Conservation (phyloP, 2,888 invertebrate species). For the Trileptium ribeirensis region DNA sequence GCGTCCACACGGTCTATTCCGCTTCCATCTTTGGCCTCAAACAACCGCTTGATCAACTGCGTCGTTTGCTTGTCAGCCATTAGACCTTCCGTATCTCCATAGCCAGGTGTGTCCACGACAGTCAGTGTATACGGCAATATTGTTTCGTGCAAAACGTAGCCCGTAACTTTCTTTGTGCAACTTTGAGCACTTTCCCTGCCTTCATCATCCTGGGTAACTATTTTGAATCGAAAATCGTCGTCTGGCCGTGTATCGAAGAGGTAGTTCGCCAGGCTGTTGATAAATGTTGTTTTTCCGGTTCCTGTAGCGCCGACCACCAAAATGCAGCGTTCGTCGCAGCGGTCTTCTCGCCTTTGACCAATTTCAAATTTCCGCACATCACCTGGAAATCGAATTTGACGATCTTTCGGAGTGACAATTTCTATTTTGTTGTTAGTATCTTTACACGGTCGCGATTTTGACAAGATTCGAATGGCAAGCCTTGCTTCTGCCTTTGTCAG, state of each 20-base stretch:
- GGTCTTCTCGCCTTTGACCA: no score
- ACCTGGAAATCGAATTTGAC: no score
- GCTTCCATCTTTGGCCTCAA: no score
- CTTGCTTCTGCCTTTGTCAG: no score
- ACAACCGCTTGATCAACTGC: neutral
- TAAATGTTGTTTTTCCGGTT: constrained; percentile 32
- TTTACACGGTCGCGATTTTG: no score
- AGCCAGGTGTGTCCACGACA: constrained; percentile 31
- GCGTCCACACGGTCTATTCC: constrained; percentile 30
- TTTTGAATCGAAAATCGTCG: constrained; percentile 27
- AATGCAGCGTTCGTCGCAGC: no score
- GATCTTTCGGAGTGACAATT: no score
- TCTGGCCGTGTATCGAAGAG: constrained; percentile 22
- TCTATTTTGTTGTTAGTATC: no score
- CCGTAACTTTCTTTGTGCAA: constrained; percentile 31
- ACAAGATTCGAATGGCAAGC: no score
- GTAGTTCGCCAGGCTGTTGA: constrained; percentile 31
- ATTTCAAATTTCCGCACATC: no score
- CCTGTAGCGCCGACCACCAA: constrained; percentile 29
- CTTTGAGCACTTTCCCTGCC: constrained; percentile 31
- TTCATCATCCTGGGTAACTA: constrained; percentile 28
- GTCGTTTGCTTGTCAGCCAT: constrained; percentile 19
- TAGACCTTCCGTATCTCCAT: constrained; percentile 30
- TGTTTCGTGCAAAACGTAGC: constrained; percentile 26
- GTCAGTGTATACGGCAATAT: constrained; percentile 28